Conservation (phyloP, 1,140 invertebrate genomes). For the Drosophila takahashii region DNA sequence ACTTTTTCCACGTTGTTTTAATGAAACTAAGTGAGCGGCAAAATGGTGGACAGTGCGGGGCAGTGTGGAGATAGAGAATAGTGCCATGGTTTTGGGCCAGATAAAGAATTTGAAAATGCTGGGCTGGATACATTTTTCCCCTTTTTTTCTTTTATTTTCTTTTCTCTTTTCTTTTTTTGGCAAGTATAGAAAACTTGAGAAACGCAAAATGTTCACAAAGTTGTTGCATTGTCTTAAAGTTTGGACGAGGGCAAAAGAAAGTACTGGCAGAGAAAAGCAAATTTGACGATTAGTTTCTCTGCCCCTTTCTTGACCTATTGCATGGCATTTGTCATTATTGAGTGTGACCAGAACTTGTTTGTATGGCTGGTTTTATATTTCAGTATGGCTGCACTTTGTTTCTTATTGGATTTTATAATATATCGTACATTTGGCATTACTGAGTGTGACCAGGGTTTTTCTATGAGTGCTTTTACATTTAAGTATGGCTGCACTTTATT, state of each 20-base stretch:
- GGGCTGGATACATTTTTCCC: background rate
- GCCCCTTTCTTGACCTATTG: background rate
- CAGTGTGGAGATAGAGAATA: slow-evolving; percentile 8
- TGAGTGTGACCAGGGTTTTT: slow-evolving; percentile 6
- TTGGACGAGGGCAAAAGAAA: slow-evolving; percentile 16
- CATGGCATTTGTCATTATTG: too few species aligned
- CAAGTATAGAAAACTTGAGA: background rate
- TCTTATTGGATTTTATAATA: too few species aligned
- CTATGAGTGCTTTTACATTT: too few species aligned
- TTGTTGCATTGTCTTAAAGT: slow-evolving; percentile 32
- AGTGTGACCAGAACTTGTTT: slow-evolving; percentile 13
- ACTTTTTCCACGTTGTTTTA: slow-evolving; percentile 58
- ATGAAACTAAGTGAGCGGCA: slow-evolving; percentile 77
- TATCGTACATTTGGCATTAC: too few species aligned
- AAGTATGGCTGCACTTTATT: background rate
- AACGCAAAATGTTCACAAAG: slow-evolving; percentile 31
- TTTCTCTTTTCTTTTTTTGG: background rate
- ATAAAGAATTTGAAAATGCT: slow-evolving; percentile 37
- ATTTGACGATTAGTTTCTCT: slow-evolving; percentile 17
- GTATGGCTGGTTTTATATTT: too few species aligned
- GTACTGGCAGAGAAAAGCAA: slow-evolving; percentile 10
- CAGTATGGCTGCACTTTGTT: background rate
- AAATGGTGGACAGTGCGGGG: slow-evolving; percentile 19
- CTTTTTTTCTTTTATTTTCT: background rate
- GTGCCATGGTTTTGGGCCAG: slow-evolving; percentile 6